Percentiles rank a stretch among this genome's conserved stretches.
These are phyloP conservation scores for Conger conger DNA, from an alignment of 2,113 vertebrate genomes.

Conservation along the genomic window DNA sequence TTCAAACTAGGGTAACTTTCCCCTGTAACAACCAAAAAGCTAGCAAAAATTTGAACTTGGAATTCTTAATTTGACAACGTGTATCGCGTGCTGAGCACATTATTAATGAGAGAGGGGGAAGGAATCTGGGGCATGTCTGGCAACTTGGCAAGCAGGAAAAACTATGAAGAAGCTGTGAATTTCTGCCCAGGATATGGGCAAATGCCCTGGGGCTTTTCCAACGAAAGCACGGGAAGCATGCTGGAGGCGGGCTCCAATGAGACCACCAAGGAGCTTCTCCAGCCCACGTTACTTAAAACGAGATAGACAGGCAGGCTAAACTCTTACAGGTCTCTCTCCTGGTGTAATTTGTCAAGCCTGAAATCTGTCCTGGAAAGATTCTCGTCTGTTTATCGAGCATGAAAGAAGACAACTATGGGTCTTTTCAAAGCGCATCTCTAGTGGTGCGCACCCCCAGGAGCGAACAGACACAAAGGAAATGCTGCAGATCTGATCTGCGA, in stretches of 20 bases:
- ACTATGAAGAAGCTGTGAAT: background rate
- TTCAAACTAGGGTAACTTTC: constrained; percentile 7
- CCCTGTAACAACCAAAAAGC: constrained; percentile 22
- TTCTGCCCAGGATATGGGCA: background rate
- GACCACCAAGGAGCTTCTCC: background rate
- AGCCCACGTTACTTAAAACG: background rate
- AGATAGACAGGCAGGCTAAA: background rate
- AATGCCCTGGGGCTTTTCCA: background rate
- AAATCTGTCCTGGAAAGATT: background rate
- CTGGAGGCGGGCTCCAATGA: background rate
- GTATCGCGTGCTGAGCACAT: constrained; percentile 41
- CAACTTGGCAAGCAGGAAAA: background rate
- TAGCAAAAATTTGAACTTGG: constrained; percentile 31
- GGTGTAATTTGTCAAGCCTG: background rate
- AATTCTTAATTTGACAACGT: constrained; percentile 50
- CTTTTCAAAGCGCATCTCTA: background rate
- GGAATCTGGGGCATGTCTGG: constrained; percentile 18
- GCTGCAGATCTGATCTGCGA: background rate
- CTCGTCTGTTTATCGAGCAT: background rate
- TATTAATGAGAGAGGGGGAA: constrained; percentile 33
- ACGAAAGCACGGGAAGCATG: background rate
- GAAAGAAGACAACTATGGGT: background rate
- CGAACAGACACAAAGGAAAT: background rate
- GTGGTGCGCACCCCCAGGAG: background rate
- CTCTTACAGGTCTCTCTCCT: background rate